phyloP scores from a whole-genome alignment of 2,113 vertebrate genomes.

The Noturus placidus region DNA sequence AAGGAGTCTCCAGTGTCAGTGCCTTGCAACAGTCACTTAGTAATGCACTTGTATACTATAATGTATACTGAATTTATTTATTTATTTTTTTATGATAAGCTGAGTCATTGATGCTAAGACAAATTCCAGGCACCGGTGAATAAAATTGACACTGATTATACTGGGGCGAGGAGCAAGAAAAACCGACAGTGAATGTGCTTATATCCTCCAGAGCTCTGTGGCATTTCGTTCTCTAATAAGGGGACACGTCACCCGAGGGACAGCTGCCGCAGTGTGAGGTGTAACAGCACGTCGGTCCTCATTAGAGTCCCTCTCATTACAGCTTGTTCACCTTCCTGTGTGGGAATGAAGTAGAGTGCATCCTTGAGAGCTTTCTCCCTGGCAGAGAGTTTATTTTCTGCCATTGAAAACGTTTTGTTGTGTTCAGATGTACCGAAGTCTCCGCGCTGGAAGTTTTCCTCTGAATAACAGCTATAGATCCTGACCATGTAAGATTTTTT shows the following conservation, averaged over 20 bases:
- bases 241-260: not conserved
- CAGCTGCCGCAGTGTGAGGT: slow-evolving; percentile 5
- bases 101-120: not conserved
- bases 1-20: not conserved
- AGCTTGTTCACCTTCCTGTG: not conserved
- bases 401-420: not conserved
- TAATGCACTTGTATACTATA: not conserved
- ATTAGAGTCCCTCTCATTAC: slow-evolving; percentile 35
- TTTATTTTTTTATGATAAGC: not conserved
- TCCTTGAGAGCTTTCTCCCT: not conserved
- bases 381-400: not conserved
- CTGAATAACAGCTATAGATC: not conserved
- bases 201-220: slow-evolving; percentile 19
- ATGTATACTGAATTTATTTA: not conserved
- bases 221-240: slow-evolving; percentile 41
- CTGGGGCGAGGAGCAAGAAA: not conserved
- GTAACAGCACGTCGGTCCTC: slow-evolving; percentile 14
- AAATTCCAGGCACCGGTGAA: not conserved
- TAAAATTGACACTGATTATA: slow-evolving; percentile 7
- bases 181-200: not conserved
- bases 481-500: not conserved
- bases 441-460: not conserved
- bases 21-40: not conserved
- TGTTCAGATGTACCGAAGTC: not conserved
- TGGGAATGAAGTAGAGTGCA: not conserved